phyloP scores from a whole-genome alignment of 1,140 invertebrate species.

The Samia ricini region DNA sequence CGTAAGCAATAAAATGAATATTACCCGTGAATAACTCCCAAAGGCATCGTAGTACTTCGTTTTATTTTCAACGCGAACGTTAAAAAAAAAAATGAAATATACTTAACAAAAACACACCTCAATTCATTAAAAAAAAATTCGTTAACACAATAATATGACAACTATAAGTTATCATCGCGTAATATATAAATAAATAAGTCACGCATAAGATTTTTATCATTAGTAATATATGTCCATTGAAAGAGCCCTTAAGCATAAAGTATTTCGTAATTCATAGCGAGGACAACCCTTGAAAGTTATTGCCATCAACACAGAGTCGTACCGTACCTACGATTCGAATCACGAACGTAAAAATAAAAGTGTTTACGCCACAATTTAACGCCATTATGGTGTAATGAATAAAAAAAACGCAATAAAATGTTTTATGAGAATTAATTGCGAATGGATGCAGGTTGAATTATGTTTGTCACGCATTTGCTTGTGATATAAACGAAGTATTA shows the following conservation, averaged over 20 bases:
- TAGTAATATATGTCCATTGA: conserved; percentile 6
- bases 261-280: conserved; percentile 6
- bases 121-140: neutral
- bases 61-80: neutral
- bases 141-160: neutral
- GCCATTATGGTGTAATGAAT: conserved; percentile 55
- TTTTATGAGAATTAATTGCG: conserved; percentile 37
- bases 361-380: conserved; percentile 51
- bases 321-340: conserved; percentile 50
- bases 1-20: neutral
- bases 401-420: conserved; percentile 31
- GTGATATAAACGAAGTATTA: neutral
- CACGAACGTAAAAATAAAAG: conserved; percentile 54
- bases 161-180: neutral
- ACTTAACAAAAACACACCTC: neutral
- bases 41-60: neutral
- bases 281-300: conserved; percentile 6
- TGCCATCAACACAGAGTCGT: neutral
- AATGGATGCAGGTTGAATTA: neutral
- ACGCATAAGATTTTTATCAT: conserved; percentile 10
- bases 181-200: neutral
- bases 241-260: neutral
- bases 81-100: neutral
- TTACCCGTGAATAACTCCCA: neutral
- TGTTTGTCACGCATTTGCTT: conserved; percentile 26